Base-by-base conservation (phyloP, 2,888 invertebrate genomes). In the Amiota minor region DNA sequence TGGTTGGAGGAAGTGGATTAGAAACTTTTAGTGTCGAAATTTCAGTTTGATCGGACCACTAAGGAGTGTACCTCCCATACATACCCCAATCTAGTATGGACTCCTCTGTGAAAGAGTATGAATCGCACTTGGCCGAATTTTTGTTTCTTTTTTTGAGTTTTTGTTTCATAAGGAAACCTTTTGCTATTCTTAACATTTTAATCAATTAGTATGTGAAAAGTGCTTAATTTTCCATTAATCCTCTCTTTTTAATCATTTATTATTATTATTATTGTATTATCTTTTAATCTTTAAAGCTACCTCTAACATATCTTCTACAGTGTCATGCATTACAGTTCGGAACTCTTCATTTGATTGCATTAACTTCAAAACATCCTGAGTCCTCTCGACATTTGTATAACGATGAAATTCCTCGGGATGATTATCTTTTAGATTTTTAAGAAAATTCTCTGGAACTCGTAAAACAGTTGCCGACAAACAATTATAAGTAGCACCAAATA, bases 401-500 rank as follows among this genome's bases (percentile, higher is more conserved):
- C 88, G 87, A 75, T 89, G 82, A 77, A 89, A 91, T 2, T 86
- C 83, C 2, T 81, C 80, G 0, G 88, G 84, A 72, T 88, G 80
- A n/a, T 79, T 78, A 2, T 85, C 78, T 67, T 90, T 85, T 8
- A 91, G 78, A 59, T 80, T 77, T 23, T 86, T 83, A 0, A 89
- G 78, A 75, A 89, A 86, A 72, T 89, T 88, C 0, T 85, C 81
- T 0, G 90, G 89, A 9, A 91, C 77, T 61, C 85, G 86, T 1
- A 87, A 56, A 1, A 87, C 75, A 0, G 88, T 88, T 1, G 86
- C 84, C 1, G 80, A 80, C 46, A 89, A 83, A 69, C 89, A 89
- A 45, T 90, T 90, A 70, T 88, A 90, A 65, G 88, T 86, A 46
- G 87, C 85, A 0, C 89, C 88, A 61, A 89, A 87, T 11, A 90